A percentile compares a stretch with the other conserved stretches of the same genome.
phyloP scores from a whole-genome alignment of 2,113 vertebrate genomes.

The Petaurus breviceps region DNA sequence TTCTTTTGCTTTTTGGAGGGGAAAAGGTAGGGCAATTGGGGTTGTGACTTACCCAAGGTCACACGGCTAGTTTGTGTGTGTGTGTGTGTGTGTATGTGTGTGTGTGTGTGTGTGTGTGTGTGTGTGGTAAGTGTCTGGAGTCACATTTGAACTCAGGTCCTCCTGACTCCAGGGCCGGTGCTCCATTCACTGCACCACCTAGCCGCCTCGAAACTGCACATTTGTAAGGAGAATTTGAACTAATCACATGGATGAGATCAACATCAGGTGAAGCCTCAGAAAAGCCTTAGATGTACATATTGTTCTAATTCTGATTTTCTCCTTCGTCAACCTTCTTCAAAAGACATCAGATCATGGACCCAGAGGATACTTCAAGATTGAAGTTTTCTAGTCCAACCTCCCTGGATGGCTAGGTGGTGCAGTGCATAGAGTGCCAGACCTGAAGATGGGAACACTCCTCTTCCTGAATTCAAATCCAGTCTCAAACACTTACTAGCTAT shows the following conservation, averaged over 20 bases:
- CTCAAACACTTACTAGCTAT: not conserved
- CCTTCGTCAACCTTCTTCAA: not conserved
- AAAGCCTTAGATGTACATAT: not conserved
- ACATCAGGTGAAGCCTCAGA: not conserved
- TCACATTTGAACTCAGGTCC: too few species aligned
- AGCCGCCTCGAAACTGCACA: not conserved
- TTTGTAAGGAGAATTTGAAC: not conserved
- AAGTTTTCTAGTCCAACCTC: not conserved
- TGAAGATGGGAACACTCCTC: not conserved
- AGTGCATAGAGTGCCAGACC: not conserved
- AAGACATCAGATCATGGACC: not conserved
- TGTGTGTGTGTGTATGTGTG: too few species aligned
- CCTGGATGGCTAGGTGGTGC: too few species aligned
- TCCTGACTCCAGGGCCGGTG: too few species aligned
- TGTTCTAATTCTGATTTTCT: not conserved
- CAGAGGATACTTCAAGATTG: not conserved
- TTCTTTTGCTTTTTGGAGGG: too few species aligned
- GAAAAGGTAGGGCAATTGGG: too few species aligned
- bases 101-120: too few species aligned
- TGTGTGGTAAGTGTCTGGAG: too few species aligned
- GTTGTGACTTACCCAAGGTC: too few species aligned
- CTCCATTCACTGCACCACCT: too few species aligned
- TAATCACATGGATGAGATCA: not conserved
- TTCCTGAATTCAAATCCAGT: not conserved
- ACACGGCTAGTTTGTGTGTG: too few species aligned